Percentiles rank a stretch among this genome's conserved stretches.
These are phyloP conservation scores for Halcyon badia DNA, from an alignment of 2,797 vertebrate species.

Conservation along the genomic window DNA sequence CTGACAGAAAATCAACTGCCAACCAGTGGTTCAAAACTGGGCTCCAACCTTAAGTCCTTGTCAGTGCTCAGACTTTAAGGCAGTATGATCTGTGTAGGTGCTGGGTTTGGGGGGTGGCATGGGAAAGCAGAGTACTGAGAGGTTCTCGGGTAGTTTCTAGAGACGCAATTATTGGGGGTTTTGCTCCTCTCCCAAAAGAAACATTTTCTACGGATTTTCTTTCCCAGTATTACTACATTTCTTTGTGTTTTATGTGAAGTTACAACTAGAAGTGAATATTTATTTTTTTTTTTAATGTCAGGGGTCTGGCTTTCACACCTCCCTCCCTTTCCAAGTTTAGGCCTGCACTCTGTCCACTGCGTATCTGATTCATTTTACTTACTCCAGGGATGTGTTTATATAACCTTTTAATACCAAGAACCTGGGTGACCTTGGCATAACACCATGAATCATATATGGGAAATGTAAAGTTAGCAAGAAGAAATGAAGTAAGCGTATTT, in stretches of 20 bases:
- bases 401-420: conserved; percentile 66
- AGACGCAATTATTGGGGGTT: neutral
- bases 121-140: neutral
- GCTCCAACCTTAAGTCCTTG: neutral
- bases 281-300: neutral
- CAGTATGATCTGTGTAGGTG: neutral
- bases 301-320: conserved; percentile 11
- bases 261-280: neutral
- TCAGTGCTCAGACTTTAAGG: neutral
- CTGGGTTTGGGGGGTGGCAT: neutral
- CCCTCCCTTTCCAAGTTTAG: neutral
- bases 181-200: neutral
- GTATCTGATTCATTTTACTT: conserved; percentile 35
- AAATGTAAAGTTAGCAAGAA: conserved; percentile 59
- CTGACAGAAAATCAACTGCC: neutral
- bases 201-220: neutral
- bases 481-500: neutral
- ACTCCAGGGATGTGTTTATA: conserved; percentile 44
- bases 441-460: conserved; percentile 61
- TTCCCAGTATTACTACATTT: neutral
- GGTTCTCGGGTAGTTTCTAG: neutral
- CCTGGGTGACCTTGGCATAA: conserved; percentile 47
- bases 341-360: conserved; percentile 33
- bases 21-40: neutral
- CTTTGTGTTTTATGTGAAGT: neutral